Evolutionary conservation across 2,888 invertebrate genomes (phyloP).

Genomic region (Melanchra persicariae): DNA sequence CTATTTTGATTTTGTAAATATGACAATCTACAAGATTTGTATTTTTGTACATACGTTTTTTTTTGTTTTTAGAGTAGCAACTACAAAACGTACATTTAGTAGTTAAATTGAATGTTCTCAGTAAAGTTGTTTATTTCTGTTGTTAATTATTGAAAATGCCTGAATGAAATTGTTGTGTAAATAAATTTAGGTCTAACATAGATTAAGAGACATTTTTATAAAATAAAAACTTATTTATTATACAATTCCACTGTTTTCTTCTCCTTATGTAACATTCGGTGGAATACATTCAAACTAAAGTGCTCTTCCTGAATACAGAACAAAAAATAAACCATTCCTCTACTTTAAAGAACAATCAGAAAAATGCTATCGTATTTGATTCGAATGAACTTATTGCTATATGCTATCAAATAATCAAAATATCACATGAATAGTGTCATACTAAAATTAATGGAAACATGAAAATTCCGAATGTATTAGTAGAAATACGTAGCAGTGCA

Average conservation of each 20-base stretch:
- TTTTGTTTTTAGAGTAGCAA: constrained; percentile 30
- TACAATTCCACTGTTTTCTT: constrained; percentile 65
- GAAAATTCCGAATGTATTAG: constrained; percentile 49
- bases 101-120: constrained; percentile 31
- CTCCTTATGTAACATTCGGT: constrained; percentile 58
- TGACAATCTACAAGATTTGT: constrained; percentile 33
- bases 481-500: constrained; percentile 29
- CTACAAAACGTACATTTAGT: constrained; percentile 31
- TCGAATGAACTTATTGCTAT: constrained; percentile 56
- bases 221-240: constrained; percentile 89
- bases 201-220: constrained; percentile 83
- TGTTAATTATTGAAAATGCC: constrained; percentile 67
- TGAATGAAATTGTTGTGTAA: constrained; percentile 78
- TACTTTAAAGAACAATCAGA: constrained; percentile 50
- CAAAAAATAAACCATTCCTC: constrained; percentile 62
- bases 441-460: constrained; percentile 64
- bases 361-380: constrained; percentile 52
- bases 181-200: constrained; percentile 80
- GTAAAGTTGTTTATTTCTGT: constrained; percentile 54
- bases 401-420: constrained; percentile 61
- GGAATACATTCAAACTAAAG: constrained; percentile 66
- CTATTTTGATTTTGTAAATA: constrained; percentile 58
- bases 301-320: constrained; percentile 58
- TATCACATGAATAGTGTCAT: constrained; percentile 69
- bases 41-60: constrained; percentile 59